A percentile compares a stretch with the other conserved stretches of the same genome.
Evolutionary conservation across 2,113 vertebrate genomes (phyloP).

Genomic region (Sclerurus mexicanus): DNA sequence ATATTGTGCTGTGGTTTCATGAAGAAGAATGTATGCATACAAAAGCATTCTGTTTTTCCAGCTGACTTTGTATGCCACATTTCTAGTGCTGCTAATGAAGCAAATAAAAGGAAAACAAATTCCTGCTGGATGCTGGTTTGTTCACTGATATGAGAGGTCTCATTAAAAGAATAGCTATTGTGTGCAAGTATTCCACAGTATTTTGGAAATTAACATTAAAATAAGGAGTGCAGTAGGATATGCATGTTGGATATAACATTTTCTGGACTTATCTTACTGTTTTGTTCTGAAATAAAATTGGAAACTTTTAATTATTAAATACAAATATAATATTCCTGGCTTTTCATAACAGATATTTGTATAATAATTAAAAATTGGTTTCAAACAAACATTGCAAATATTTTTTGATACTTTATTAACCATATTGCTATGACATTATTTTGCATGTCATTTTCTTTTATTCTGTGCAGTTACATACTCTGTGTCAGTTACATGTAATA

Average conservation of each 20-base stretch:
- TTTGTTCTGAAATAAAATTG: background rate
- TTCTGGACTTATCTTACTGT: background rate
- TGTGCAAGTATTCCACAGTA: background rate
- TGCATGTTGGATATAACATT: background rate
- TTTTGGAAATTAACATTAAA: conserved; percentile 1
- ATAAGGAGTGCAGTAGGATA: background rate
- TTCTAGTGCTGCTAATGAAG: conserved; percentile 26
- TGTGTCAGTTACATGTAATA: background rate
- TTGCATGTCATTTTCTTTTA: background rate
- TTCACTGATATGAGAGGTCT: background rate
- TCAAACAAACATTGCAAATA: background rate
- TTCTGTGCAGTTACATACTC: background rate
- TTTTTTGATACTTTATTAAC: background rate
- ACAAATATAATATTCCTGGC: background rate
- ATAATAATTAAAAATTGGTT: conserved; percentile 5
- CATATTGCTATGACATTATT: background rate
- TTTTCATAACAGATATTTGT: background rate
- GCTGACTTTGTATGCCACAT: background rate
- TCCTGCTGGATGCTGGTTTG: background rate
- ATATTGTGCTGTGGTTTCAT: conserved; percentile 19
- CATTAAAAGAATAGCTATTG: conserved; percentile 1
- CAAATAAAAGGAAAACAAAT: conserved; percentile 22
- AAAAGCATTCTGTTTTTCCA: background rate
- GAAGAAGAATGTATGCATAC: background rate
- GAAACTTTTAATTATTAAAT: background rate